Evolutionary conservation across 2,113 vertebrate species (phyloP).

Genomic region (Otus sunia): DNA sequence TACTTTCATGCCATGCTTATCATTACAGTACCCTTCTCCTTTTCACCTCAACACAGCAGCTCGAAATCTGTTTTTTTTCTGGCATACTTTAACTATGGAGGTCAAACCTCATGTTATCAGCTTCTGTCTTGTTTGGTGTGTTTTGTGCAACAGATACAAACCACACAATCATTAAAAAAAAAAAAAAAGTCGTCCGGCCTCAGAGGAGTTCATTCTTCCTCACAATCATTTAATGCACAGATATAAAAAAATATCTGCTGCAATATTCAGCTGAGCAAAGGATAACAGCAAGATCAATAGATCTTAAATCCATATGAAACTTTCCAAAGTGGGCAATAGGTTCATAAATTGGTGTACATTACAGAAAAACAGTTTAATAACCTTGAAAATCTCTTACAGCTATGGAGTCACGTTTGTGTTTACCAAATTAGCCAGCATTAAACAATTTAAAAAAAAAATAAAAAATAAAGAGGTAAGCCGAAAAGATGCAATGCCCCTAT

Average conservation of each 20-base stretch:
- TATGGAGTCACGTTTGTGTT: not conserved
- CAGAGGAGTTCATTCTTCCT: not conserved
- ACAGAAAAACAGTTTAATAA: not conserved
- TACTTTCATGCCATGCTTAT: not conserved
- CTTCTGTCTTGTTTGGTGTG: not conserved
- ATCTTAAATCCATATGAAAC: not conserved
- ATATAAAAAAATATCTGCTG: not conserved
- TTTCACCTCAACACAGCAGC: not conserved
- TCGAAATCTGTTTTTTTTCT: not conserved
- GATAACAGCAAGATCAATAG: not conserved
- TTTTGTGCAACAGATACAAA: not conserved
- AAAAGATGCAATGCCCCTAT: not conserved
- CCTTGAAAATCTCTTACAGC: not conserved
- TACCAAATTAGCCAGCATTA: not conserved
- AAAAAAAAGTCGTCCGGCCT: not conserved
- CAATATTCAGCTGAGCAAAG: not conserved
- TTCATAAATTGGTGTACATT: not conserved
- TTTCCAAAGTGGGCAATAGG: not conserved
- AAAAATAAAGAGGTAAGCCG: not conserved
- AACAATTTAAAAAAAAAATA: not conserved
- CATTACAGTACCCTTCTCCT: not conserved
- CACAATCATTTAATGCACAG: not conserved
- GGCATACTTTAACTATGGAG: not conserved
- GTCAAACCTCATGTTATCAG: not conserved
- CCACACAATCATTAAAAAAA: not conserved